Percentiles rank a stretch among this genome's conserved stretches.
Conservation (phyloP, 2,113 vertebrate species). For the Podocnemis expansa region DNA sequence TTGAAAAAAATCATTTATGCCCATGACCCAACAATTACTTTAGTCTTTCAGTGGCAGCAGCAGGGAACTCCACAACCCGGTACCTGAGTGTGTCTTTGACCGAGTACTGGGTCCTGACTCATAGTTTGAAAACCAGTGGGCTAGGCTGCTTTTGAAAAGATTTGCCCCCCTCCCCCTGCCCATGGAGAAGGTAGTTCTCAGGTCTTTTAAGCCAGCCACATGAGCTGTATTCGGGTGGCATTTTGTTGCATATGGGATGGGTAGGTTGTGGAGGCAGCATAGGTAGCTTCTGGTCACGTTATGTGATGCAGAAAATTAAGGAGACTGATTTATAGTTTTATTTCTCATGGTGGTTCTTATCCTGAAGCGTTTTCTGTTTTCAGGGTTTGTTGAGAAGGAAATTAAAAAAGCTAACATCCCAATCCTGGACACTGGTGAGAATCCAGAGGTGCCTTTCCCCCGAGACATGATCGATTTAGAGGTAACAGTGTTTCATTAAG, state of each 20-base stretch:
- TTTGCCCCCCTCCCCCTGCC: too few relatives aligned
- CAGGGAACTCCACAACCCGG: too few relatives aligned
- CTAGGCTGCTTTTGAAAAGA: accelerated
- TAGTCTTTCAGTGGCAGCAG: too few relatives aligned
- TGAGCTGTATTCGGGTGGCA: neutral
- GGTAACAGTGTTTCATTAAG: conserved; percentile 77
- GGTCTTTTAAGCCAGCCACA: neutral
- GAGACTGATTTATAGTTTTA: neutral
- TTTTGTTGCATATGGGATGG: neutral
- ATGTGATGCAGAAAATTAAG: accelerated
- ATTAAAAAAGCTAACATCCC: conserved; percentile 94
- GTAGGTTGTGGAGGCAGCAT: neutral
- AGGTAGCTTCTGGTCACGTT: accelerated
- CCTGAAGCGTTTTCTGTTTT: neutral
- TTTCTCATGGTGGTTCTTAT: neutral
- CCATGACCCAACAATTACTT: too few relatives aligned
- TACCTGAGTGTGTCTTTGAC: too few relatives aligned
- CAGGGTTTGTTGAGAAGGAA: conserved; percentile 99
- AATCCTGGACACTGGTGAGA: conserved; percentile 95
- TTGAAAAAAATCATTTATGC: too few relatives aligned
- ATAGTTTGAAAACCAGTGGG: too few relatives aligned
- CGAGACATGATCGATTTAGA: conserved; percentile 99
- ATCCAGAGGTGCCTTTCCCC: conserved; percentile 97
- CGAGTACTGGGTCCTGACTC: too few relatives aligned
- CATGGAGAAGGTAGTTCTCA: accelerated